Evolutionary conservation across 1,140 invertebrate genomes (phyloP).

Genomic region (Halictus rubicundus): DNA sequence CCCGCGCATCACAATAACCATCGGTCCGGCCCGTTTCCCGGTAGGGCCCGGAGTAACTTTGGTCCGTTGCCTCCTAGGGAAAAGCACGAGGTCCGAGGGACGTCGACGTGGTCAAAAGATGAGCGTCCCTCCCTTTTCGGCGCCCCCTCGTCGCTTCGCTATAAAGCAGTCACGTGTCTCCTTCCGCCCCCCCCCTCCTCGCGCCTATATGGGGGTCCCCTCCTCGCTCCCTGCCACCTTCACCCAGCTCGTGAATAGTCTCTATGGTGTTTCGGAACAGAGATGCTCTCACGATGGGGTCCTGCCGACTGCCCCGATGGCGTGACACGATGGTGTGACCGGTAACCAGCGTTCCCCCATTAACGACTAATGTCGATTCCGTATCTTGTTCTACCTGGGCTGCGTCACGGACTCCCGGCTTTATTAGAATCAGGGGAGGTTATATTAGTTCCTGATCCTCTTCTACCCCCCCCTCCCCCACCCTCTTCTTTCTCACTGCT

Average conservation of each 20-base stretch:
- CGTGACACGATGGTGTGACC: slow-evolving; percentile 62
- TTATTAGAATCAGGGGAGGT: slow-evolving; percentile 52
- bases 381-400: slow-evolving; percentile 54
- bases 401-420: slow-evolving; percentile 43
- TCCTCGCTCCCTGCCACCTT: neutral
- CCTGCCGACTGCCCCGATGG: slow-evolving; percentile 58
- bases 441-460: neutral
- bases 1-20: slow-evolving; percentile 65
- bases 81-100: slow-evolving; percentile 22
- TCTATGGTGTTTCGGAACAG: slow-evolving; percentile 67
- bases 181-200: slow-evolving; percentile 15
- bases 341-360: slow-evolving; percentile 61
- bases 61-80: slow-evolving; percentile 35
- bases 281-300: slow-evolving; percentile 74
- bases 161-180: slow-evolving; percentile 74
- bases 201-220: slow-evolving; percentile 59
- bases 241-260: slow-evolving; percentile 49
- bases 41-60: slow-evolving; percentile 56
- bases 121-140: slow-evolving; percentile 49
- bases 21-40: neutral
- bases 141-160: slow-evolving; percentile 59
- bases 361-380: slow-evolving; percentile 61
- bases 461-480: neutral
- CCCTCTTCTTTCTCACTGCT: too few species aligned
- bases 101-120: slow-evolving; percentile 65